Conservation (phyloP, 2,113 vertebrate genomes). For the Rana temporaria region DNA sequence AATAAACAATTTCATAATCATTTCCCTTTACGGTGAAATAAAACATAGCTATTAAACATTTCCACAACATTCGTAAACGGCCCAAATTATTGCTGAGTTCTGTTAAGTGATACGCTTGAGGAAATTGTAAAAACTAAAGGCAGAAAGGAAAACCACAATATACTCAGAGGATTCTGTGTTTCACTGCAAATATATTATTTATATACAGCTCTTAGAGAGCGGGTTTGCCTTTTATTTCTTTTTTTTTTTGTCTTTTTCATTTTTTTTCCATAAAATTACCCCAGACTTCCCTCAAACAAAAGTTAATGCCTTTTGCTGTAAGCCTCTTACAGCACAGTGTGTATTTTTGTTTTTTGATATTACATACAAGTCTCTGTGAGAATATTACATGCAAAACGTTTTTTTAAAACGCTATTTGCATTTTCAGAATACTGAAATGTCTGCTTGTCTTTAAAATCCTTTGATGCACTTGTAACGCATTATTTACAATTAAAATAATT, state of each 20-base stretch:
- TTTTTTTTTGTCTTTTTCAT: constrained; percentile 61
- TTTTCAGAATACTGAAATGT: constrained; percentile 94
- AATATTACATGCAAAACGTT: constrained; percentile 98
- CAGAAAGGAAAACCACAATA: constrained; percentile 88
- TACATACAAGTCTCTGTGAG: constrained; percentile 90
- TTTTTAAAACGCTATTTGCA: constrained; percentile 92
- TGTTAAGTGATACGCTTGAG: constrained; percentile 95
- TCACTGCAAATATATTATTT: constrained; percentile 99
- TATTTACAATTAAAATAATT: constrained; percentile 93
- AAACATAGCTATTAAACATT: constrained; percentile 62
- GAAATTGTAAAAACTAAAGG: constrained; percentile 96
- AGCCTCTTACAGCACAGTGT: constrained; percentile 90
- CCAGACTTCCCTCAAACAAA: constrained; percentile 82
- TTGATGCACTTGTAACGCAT: constrained; percentile 91
- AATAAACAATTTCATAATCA: constrained; percentile 14
- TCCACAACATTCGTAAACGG: constrained; percentile 99
- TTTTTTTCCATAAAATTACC: constrained; percentile 94
- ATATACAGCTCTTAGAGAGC: constrained; percentile 95
- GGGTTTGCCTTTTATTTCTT: constrained; percentile 73
- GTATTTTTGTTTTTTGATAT: constrained; percentile 72
- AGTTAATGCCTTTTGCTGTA: constrained; percentile 96
- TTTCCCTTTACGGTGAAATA: constrained; percentile 39
- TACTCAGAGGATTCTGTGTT: constrained; percentile 90
- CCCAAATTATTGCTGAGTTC: constrained; percentile 99
- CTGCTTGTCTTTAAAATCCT: constrained; percentile 85